phyloP scores from a whole-genome alignment of 2,888 invertebrate genomes.

The Toxonevra muliebris region DNA sequence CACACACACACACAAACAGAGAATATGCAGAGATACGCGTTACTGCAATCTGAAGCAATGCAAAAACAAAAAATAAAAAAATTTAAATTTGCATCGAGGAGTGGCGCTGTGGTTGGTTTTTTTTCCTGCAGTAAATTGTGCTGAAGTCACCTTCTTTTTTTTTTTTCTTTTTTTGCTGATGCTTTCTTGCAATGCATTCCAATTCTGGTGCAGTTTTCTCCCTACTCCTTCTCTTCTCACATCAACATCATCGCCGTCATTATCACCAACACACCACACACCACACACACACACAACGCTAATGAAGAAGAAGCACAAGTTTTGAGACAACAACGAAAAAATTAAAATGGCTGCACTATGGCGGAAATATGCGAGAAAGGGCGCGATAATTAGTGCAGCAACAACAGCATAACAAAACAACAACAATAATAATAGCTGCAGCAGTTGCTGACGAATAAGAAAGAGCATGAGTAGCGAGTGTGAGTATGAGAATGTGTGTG shows the following conservation, averaged over 20 bases:
- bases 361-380: conserved; percentile 56
- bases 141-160: too few species aligned
- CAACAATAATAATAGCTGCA: conserved; percentile 9
- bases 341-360: conserved; percentile 56
- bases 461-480: conserved; percentile 13
- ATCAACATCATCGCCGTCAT: too few species aligned
- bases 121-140: not conserved
- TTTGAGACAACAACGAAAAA: conserved; percentile 10
- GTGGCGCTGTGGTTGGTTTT: not conserved
- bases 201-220: too few species aligned
- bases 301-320: conserved; percentile 49
- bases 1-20: too few species aligned
- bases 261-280: too few species aligned
- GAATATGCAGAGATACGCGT: not conserved
- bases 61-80: not conserved
- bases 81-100: not conserved
- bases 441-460: conserved; percentile 8
- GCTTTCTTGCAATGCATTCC: too few species aligned
- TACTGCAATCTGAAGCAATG: too few species aligned
- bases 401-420: conserved; percentile 17
- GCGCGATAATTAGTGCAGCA: conserved; percentile 41
- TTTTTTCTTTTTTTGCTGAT: too few species aligned
- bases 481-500: not conserved
- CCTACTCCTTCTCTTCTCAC: too few species aligned
- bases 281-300: not conserved